Base-by-base conservation (phyloP, 2,113 vertebrate species). In the Zosterops borbonicus region DNA sequence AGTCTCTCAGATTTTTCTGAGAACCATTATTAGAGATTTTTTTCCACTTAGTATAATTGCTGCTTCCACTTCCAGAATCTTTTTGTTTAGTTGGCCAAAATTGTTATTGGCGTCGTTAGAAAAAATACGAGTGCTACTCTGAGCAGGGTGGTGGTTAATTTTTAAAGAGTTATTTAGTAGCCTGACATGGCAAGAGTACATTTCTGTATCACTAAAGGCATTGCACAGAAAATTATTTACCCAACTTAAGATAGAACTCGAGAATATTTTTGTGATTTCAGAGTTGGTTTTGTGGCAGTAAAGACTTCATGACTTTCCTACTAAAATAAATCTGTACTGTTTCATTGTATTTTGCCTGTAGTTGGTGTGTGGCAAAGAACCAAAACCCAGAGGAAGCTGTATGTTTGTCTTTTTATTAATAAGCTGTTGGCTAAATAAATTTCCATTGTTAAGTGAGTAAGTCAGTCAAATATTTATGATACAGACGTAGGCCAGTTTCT, bases 371-470 rank as follows among this genome's bases (percentile, higher is more conserved):
- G 82, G 87, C 29, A 53, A 53, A 53, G 52, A 53, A 53, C 52
- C 17, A 31, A 53, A 53, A 31, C 29, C 73, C 59, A 49, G 80
- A 67, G 58, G 67, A 90, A 95, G 73, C 49, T 81, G 27, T 60
- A 14, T 79, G 77, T 92, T 89, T 95, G 78, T 81, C 65, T 88
- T 97, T 81, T 95, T 90, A 80, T 87, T 92, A 95, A 89, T 68
- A 96, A 84, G 78, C 79, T 91, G 41, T 92, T 97, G 90, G 89
- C 60, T 95, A 96, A 97, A 95, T 94, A 75, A 89, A 83, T 86
- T 82, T 87, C 64, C 92, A 94, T 70, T 93, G 88, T 94, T 95
- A 52, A 80, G 92, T 92, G 88, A 95, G 83, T 93, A 65, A 97
- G 84, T 75, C 56, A 79, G 71, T 74, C 35, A 82, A 49, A 95